Conservation (phyloP, 2,113 vertebrate genomes). For the Ceuthmochares aereus region DNA sequence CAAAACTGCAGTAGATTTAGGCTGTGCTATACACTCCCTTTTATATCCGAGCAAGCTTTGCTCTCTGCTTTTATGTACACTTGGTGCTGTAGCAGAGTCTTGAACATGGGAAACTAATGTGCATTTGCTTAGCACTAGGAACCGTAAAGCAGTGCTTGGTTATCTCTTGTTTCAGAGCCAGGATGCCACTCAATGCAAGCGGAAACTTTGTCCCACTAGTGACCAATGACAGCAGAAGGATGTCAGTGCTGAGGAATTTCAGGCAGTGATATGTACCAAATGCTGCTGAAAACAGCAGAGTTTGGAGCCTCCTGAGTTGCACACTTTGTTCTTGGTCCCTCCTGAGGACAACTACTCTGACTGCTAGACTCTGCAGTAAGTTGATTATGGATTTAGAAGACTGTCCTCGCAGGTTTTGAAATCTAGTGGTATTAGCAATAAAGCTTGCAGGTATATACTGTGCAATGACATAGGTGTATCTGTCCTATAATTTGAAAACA, state of each 20-base stretch:
- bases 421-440: not conserved
- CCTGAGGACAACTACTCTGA: not conserved
- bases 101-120: not conserved
- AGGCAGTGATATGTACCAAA: not conserved
- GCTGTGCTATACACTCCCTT: not conserved
- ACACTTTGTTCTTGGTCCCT: not conserved
- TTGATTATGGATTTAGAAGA: slow-evolving; percentile 2
- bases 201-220: not conserved
- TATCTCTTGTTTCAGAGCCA: not conserved
- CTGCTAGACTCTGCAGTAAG: not conserved
- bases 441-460: not conserved
- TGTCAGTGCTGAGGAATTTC: not conserved
- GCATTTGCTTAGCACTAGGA: not conserved
- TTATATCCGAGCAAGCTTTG: not conserved
- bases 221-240: not conserved
- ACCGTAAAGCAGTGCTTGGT: not conserved
- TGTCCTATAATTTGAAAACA: not conserved
- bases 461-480: not conserved
- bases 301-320: not conserved
- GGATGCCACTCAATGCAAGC: not conserved
- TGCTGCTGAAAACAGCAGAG: not conserved
- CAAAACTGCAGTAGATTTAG: not conserved
- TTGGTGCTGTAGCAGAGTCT: not conserved
- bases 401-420: not conserved
- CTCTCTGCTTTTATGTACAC: not conserved